Base-by-base conservation (phyloP, 2,113 vertebrate genomes). In the Camarhynchus parvulus region DNA sequence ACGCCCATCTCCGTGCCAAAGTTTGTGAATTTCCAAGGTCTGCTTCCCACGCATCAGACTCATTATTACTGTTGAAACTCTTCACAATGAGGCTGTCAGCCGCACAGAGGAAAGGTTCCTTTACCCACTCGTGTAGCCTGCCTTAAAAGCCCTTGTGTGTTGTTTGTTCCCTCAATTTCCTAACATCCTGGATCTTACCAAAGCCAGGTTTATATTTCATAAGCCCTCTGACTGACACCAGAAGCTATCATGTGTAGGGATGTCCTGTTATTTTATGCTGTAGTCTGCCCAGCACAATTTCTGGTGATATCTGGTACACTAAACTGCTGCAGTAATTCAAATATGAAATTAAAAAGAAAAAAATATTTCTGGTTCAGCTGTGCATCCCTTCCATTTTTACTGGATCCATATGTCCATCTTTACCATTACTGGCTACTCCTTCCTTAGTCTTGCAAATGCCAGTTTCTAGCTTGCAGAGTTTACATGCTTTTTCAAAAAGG, bases 1-100 rank as follows among this genome's bases (percentile, higher is more conserved):
- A 2, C 0, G 0, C 49, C 11, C 3, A 1, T 31, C 50, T 23
- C 56, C 9, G 19, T 15, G 33, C 25, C 31, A 46, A 28, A 27
- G 11, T 27, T 64, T 19, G 37, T 24, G 15, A 11, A 6, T 70
- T 87, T 75, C 49, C 31, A 61, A 39, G 33, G 19, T 39, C 77
- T 35, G 22, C 4, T 49, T 76, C 62, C 77, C 47, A 22, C 16
- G 22, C 4, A 3, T 49, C 4, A 1, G 20, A 28, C 24, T 62
- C 49, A 11, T 2, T 63, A 59, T 13, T 19, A 9, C 35, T 25
- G 28, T 2, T 41, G 27, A 90, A 87, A 35, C 22, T 63, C 52
- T 31, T 58, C 13, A 15, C 9, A 1, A 41, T 27, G 41, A 77
- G 30, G 42, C 25, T 47, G 56, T 30, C 50, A 46, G 55, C 58